Base-by-base conservation (phyloP, 2,888 invertebrate species). In the Amitus sp. region DNA sequence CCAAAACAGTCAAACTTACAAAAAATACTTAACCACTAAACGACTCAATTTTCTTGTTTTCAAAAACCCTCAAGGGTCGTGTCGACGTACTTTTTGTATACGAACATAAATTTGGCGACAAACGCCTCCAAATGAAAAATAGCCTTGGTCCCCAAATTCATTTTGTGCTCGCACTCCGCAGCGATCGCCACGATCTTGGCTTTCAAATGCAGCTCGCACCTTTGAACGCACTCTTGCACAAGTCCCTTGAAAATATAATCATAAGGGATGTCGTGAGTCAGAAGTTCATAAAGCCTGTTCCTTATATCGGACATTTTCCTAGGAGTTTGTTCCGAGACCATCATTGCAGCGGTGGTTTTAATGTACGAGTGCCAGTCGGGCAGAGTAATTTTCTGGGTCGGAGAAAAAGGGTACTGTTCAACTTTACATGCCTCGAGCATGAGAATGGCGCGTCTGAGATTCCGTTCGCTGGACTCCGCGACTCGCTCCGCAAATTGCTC, bases 81-180 rank as follows among this genome's bases (percentile, higher is more conserved):
- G 78, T 93, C 93, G 79, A 95, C 87, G 79, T 93, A 96, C 72
- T 91, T 90, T 76, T 95, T 94, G 79, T 96, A 97, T 69, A 95
- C 90, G 28, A 91, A 88, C 98, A 99, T 98, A 80, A 98, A 98
- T 72, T 93, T 92, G 0, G 96, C 96, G 45, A 97, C 91, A 85
- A 99, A 99, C 1, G 97, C 97, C 83, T 99, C 99, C 49, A 99
- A 85, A 82, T 99, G 98, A 76, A 96, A 97, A 73, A 99, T 97
- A 17, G 93, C 89, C 83, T 98, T 98, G 72, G 92, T 94, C 13
- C 98, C 98, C 52, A 90, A 87, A 73, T 92, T 90, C 87, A 98
- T 91, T 69, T 95, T 88, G 79, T 98, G 95, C 80, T 99, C 98
- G 83, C 93, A 96, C 59, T 88, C 87, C 0, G 97, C 95, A 7